phyloP scores from a whole-genome alignment of 2,888 invertebrate species.

The Pseudoips prasinana region DNA sequence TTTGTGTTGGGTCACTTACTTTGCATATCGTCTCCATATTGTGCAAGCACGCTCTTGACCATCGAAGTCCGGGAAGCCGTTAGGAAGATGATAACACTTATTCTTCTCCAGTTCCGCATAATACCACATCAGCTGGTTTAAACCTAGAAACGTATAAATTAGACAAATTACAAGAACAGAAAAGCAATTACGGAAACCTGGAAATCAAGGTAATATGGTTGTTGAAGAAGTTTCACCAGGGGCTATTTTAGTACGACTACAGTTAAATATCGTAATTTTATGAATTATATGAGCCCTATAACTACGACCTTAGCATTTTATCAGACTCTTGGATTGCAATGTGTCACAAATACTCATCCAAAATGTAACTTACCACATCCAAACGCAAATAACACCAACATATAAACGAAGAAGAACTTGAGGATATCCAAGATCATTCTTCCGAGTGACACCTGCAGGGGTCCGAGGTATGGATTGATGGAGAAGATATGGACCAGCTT shows the following conservation, averaged over 20 bases:
- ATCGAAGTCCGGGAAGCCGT: constrained; percentile 91
- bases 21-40: constrained; percentile 94
- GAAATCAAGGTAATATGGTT: too few species aligned
- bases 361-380: constrained; percentile 90
- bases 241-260: too few species aligned
- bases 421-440: constrained; percentile 97
- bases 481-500: constrained; percentile 98
- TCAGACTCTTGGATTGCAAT: too few species aligned
- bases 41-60: constrained; percentile 91
- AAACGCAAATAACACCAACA: constrained; percentile 95
- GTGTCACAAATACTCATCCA: too few species aligned
- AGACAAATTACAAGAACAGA: not conserved
- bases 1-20: too few species aligned
- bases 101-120: constrained; percentile 94
- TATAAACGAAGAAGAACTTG: constrained; percentile 97
- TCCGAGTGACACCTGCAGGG: constrained; percentile 95
- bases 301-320: too few species aligned
- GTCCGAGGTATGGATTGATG: constrained; percentile 97
- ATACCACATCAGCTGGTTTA: constrained; percentile 96
- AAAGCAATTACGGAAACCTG: too few species aligned
- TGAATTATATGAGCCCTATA: too few species aligned
- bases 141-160: constrained; percentile 76
- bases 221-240: too few species aligned
- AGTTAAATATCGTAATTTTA: too few species aligned
- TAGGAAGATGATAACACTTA: constrained; percentile 89